phyloP scores from a whole-genome alignment of 1,140 invertebrate species.

The Dinothrombium tinctorium region DNA sequence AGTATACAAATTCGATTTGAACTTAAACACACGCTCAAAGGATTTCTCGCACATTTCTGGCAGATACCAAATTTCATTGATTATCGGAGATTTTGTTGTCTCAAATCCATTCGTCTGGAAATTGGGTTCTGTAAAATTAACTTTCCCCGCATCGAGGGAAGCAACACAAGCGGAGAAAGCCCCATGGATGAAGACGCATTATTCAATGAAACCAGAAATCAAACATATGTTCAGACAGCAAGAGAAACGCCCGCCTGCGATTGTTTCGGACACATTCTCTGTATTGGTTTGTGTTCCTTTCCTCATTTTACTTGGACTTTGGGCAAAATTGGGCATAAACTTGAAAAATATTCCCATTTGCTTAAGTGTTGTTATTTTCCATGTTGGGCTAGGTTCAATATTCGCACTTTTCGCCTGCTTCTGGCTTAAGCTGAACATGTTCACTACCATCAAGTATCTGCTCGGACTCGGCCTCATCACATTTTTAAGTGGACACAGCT shows the following conservation, averaged over 20 bases:
- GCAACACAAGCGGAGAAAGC: constrained; percentile 19
- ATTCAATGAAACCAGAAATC: constrained; percentile 53
- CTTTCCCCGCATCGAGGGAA: constrained; percentile 16
- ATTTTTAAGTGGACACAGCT: constrained; percentile 71
- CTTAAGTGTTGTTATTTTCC: constrained; percentile 58
- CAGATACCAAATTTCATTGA: constrained; percentile 52
- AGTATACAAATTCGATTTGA: constrained; percentile 75
- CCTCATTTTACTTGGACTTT: constrained; percentile 55
- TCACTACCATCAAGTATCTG: constrained; percentile 74
- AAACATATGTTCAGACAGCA: constrained; percentile 74
- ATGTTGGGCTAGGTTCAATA: constrained; percentile 54
- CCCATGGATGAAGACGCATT: constrained; percentile 16
- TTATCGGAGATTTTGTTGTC: constrained; percentile 69
- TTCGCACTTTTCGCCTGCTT: constrained; percentile 65
- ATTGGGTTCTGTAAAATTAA: constrained; percentile 27
- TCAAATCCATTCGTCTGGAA: constrained; percentile 70
- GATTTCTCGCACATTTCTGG: constrained; percentile 55
- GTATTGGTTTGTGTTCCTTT: constrained; percentile 53
- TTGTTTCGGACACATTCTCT: constrained; percentile 75
- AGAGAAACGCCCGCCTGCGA: constrained; percentile 60
- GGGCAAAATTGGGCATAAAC: constrained; percentile 70
- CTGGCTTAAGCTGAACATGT: constrained; percentile 85
- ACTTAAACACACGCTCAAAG: constrained; percentile 48
- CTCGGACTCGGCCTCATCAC: constrained; percentile 53
- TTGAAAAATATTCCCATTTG: constrained; percentile 54